Evolutionary conservation across 2,888 invertebrate species (phyloP).

Genomic region (Pachymerium ferrugineum): DNA sequence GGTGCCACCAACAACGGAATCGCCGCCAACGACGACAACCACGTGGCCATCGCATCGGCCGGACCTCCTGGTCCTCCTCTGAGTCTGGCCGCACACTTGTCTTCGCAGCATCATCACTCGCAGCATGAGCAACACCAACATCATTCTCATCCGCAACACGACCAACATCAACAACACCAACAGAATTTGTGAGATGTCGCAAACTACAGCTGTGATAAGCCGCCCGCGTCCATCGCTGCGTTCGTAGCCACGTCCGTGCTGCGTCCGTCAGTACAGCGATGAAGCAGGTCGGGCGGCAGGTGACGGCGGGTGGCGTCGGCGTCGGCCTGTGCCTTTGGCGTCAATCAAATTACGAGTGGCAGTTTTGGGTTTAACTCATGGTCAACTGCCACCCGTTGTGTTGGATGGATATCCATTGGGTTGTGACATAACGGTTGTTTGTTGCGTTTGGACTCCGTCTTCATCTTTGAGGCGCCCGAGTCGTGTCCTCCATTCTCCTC

Average conservation of each 20-base stretch:
- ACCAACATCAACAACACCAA: constrained; percentile 31
- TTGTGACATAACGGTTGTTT: background rate
- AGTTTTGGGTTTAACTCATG: background rate
- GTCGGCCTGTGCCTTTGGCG: constrained; percentile 22
- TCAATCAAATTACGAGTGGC: constrained; percentile 5
- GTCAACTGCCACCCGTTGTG: background rate
- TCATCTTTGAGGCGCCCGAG: constrained; percentile 19
- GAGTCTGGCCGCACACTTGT: background rate
- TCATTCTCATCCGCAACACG: constrained; percentile 26
- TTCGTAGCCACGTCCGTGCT: constrained; percentile 4
- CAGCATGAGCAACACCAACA: constrained; percentile 23
- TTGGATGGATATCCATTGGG: background rate
- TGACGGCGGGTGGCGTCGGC: constrained; percentile 6
- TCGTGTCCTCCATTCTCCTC: constrained; percentile 1
- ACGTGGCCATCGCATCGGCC: background rate
- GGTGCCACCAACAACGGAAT: constrained; percentile 29
- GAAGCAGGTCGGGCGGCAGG: constrained; percentile 25
- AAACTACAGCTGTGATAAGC: constrained; percentile 28
- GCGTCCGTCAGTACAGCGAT: constrained; percentile 16
- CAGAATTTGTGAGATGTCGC: constrained; percentile 28
- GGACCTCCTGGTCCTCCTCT: background rate
- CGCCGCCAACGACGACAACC: constrained; percentile 22
- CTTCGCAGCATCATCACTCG: constrained; percentile 1
- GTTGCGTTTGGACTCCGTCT: background rate
- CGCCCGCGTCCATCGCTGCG: background rate